Conservation (phyloP, 35 echinoderm and acorn worm species). For the Strongylocentrotus purpuratus region DNA sequence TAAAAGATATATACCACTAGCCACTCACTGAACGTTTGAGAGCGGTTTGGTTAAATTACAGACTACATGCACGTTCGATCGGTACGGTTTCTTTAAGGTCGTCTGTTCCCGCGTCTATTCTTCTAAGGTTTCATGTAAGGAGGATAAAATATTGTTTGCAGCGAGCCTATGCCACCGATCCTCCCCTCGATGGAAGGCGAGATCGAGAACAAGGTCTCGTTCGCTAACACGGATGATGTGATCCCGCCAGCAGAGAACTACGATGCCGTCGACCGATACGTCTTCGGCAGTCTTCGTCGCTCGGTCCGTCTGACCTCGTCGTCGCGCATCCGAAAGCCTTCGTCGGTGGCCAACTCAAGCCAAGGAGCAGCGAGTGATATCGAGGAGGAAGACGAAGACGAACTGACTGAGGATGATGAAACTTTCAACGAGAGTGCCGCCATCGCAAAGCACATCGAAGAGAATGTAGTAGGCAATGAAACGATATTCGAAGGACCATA, state of each 20-base stretch:
- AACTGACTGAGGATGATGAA: conserved; percentile 41
- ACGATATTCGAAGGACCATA: conserved; percentile 75
- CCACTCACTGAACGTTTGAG: not conserved
- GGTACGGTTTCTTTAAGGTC: not conserved
- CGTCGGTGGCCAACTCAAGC: not conserved
- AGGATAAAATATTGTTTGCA: not conserved
- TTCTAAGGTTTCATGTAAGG: not conserved
- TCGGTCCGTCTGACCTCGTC: not conserved
- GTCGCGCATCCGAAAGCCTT: not conserved
- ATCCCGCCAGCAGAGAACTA: conserved; percentile 16
- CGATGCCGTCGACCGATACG: conserved; percentile 27
- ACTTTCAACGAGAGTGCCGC: conserved; percentile 48
- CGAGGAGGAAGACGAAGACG: not conserved
- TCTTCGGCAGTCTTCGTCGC: not conserved
- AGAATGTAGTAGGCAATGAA: conserved; percentile 92
- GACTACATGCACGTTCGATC: not conserved
- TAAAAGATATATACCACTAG: not conserved
- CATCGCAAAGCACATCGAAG: conserved; percentile 82
- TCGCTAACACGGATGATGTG: conserved; percentile 6
- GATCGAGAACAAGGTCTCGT: not conserved
- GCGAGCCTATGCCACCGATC: not conserved
- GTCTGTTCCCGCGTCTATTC: not conserved
- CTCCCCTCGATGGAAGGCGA: not conserved
- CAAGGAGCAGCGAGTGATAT: not conserved
- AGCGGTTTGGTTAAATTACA: not conserved